phyloP scores from a whole-genome alignment of 2,888 invertebrate genomes.

The Deroplatys truncata region DNA sequence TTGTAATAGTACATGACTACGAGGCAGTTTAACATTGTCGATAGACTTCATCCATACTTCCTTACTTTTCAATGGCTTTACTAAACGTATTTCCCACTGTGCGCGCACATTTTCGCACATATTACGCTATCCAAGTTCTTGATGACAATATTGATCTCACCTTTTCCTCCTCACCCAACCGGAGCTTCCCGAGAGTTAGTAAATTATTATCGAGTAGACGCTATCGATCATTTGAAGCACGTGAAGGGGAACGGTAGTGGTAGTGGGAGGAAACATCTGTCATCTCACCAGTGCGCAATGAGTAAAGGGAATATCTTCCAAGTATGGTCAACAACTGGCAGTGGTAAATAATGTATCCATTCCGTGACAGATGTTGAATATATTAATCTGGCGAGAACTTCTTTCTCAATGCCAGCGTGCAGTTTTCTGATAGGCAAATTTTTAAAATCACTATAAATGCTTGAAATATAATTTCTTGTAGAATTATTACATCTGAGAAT shows the following conservation, averaged over 20 bases:
- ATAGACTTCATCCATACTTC: too few species aligned
- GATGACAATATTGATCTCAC: background rate
- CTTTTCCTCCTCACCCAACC: background rate
- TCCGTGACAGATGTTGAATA: too few species aligned
- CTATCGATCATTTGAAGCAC: background rate
- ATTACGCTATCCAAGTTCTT: background rate
- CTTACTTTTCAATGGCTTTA: background rate
- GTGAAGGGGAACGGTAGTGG: background rate
- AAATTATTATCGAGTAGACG: background rate
- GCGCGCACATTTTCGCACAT: background rate
- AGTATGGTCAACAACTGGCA: background rate
- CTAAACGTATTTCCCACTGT: background rate
- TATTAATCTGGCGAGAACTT: too few species aligned
- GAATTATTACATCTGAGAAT: too few species aligned
- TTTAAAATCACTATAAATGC: too few species aligned
- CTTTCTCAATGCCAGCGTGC: too few species aligned
- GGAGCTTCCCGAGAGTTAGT: background rate
- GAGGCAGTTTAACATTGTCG: too few species aligned
- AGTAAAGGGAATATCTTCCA: background rate
- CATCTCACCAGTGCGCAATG: background rate
- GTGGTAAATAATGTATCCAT: too few species aligned
- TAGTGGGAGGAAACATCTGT: background rate
- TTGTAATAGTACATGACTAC: too few species aligned
- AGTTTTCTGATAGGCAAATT: too few species aligned
- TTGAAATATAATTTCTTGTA: too few species aligned